These are phyloP conservation scores for Amphibalanus amphitrite DNA, from an alignment of 1,140 invertebrate genomes.

Conservation along the genomic window DNA sequence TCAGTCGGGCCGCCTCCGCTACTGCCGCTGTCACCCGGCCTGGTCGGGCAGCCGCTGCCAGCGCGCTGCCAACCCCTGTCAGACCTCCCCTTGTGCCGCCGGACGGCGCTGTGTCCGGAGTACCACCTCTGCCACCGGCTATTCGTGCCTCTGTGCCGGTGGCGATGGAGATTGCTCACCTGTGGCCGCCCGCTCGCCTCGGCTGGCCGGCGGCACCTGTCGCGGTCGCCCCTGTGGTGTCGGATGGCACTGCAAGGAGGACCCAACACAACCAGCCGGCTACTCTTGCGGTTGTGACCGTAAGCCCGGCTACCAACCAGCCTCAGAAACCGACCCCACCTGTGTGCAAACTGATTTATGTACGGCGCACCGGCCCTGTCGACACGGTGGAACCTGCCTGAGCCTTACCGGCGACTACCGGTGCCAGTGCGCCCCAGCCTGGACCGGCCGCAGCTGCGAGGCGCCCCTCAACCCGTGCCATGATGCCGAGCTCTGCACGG, in stretches of 20 bases:
- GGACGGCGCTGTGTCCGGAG: not conserved
- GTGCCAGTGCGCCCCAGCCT: slow-evolving; percentile 5
- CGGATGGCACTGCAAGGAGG: not conserved
- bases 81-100: not conserved
- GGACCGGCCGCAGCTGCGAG: slow-evolving; percentile 6
- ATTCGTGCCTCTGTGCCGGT: not conserved
- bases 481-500: not conserved
- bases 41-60: not conserved
- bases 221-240: not conserved
- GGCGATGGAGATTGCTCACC: too few relatives aligned
- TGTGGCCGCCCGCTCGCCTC: not conserved
- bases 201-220: not conserved
- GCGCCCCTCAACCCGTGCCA: not conserved
- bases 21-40: not conserved
- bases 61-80: not conserved
- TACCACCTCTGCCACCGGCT: not conserved
- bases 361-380: not conserved
- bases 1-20: not conserved
- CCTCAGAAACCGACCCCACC: not conserved
- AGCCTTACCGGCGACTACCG: not conserved
- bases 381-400: not conserved
- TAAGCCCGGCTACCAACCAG: not conserved
- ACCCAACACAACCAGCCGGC: too few relatives aligned
- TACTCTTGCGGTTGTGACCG: not conserved
- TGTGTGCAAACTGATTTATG: not conserved